phyloP scores from a whole-genome alignment of 1,140 invertebrate species.

The Octopus sinensis region DNA sequence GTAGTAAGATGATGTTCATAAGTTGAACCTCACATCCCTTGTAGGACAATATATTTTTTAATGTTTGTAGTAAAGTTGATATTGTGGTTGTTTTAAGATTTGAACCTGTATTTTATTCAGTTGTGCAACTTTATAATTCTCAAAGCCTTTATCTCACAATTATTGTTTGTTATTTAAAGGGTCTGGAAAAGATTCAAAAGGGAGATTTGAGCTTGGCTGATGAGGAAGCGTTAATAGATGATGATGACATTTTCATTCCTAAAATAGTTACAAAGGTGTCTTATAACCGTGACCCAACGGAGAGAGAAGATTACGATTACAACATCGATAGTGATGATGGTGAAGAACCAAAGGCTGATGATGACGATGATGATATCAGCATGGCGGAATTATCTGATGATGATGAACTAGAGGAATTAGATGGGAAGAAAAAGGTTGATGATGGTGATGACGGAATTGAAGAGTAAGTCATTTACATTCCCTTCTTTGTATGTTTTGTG shows the following conservation, averaged over 20 bases:
- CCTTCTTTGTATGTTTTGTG: no score
- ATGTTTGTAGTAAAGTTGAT: no score
- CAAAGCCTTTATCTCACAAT: no score
- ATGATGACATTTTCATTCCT: conserved; percentile 58
- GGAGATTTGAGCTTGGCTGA: conserved; percentile 40
- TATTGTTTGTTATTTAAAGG: conserved; percentile 16
- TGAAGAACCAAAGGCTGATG: conserved; percentile 36
- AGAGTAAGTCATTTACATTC: conserved; percentile 17
- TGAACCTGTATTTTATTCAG: no score
- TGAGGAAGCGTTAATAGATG: conserved; percentile 35
- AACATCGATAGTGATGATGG: conserved; percentile 32
- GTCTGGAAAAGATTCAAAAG: conserved; percentile 42
- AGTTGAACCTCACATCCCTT: no score
- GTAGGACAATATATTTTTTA: no score
- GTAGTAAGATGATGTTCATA: no score
- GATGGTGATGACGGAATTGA: conserved; percentile 29
- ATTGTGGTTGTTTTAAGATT: no score
- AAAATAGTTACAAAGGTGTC: conserved; percentile 30
- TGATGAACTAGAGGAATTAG: conserved; percentile 35
- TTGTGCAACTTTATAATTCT: no score
- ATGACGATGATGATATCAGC: conserved; percentile 28
- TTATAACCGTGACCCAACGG: conserved; percentile 37
- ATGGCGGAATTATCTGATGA: conserved; percentile 42
- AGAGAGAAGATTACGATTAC: conserved; percentile 31
- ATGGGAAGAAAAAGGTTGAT: conserved; percentile 28